Evolutionary conservation across 2,888 invertebrate genomes (phyloP), one percentile per base, ranked within the genome.

Genomic region (Eupithecia vulgata): DNA sequence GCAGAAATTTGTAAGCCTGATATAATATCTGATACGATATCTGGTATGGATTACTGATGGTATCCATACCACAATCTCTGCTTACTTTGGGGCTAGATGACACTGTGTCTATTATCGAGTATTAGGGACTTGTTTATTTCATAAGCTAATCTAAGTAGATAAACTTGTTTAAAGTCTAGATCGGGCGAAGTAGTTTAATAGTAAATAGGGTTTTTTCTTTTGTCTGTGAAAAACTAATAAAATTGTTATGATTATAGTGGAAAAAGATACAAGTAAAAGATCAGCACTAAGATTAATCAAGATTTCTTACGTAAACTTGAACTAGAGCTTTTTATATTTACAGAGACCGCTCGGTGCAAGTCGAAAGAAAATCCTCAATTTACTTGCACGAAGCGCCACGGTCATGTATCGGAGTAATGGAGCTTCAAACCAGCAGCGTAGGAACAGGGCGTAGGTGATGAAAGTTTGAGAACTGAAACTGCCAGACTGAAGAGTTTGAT

Each of bases 261-360:
- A 61, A 61, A 59, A 34, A n/a, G 45, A 5, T 45, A 45, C 17
- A 45, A 61, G 59, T 15, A 30, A 59, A 30, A 59, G 34, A 61
- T 61, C 59, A 15, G 30, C 59, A 40, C 65, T 81, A 75, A 70
- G 70, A 21, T 5, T 65, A 42, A 65, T 65, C 65, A 65, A 65
- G 40, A 77, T 81, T 78, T 76, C 79, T 78, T 79, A 70, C 17
- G 78, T 76, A 79, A 83, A 80, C 45, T 69, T 61, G 42, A 34
- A 69, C 67, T 67, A 70, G 75, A 80, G 70, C 68, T 75, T 3
- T 30, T 30, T 30, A 66, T 62, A 68, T 79, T 78, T 37, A 69
- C 68, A 68, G 61, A 77, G 75, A 48, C 37, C 65, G 45, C 68
- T 64, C 21, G 70, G 66, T 71, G 45, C 66, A 66, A 66, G 61